Conservation (phyloP, 1,140 invertebrate species). For the Drosophila burlai region DNA sequence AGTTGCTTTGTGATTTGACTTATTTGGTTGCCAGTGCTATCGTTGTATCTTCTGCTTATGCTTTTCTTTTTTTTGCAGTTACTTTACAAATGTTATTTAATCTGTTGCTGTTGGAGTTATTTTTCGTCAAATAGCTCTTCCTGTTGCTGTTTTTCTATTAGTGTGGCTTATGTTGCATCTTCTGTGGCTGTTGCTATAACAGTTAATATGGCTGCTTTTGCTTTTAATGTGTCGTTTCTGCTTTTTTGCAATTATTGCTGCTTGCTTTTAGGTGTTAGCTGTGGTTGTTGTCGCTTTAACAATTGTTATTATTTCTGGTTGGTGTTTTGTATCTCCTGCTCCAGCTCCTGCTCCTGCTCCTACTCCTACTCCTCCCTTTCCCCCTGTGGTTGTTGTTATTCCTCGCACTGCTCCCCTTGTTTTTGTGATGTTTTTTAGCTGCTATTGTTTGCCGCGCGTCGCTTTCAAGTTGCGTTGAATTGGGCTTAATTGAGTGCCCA, state of each 20-base stretch:
- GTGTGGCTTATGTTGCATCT: neutral
- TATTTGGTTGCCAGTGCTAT: neutral
- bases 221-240: neutral
- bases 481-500: slow-evolving; percentile 77
- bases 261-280: neutral
- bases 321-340: neutral
- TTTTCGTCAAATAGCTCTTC: neutral
- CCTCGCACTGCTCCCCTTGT: neutral
- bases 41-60: neutral
- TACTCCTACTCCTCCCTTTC: neutral
- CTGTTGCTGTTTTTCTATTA: neutral
- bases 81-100: neutral
- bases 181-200: neutral
- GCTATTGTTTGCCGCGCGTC: slow-evolving; percentile 32
- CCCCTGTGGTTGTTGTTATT: neutral
- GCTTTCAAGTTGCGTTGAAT: slow-evolving; percentile 72
- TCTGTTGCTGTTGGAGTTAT: neutral
- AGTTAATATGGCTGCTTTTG: neutral
- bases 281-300: neutral
- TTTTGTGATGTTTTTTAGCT: slow-evolving; percentile 17
- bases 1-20: neutral
- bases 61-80: neutral
- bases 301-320: slow-evolving; percentile 4
- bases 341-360: neutral
- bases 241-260: neutral